Base-by-base conservation (phyloP, 2,888 invertebrate genomes). In the Lymantria dispar region DNA sequence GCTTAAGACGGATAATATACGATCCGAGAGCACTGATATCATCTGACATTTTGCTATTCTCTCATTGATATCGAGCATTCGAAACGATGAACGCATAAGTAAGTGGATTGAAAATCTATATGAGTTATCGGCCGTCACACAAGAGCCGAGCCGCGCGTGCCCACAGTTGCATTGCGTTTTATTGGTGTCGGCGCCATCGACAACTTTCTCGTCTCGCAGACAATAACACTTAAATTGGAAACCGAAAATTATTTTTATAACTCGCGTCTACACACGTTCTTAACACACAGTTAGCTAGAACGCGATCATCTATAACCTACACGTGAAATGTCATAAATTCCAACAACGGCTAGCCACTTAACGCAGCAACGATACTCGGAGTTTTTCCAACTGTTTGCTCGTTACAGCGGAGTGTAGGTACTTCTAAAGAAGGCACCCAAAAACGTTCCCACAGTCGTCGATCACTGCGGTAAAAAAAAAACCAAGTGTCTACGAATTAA, bases 381-480 rank as follows among this genome's bases (percentile, higher is more conserved):
- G 85, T 80, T 83, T 83, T 83, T 83, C 68, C 70, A 80, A 67
- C 74, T 90, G 87, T 91, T 91, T 91, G 86, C 89, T 88, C 81
- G 89, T 89, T 88, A 90, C 85, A 65, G 74, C 70, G 69, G 78
- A 70, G 78, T 87, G 83, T 83, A 84, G 80, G 85, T 84, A 84
- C 87, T 89, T 82, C 82, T 87, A 85, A 88, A 83, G 86, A 86
- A 89, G 82, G 85, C 88, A 86, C 82, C 87, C 78, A 79, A 85
- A 85, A 87, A 78, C 74, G 78, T 91, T 91, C 91, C 91, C 91
- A 91, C 91, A 90, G 89, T 88, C 89, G 84, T 87, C 90, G 85
- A 88, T 87, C 86, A 84, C 83, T 71, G 78, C 82, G 75, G 83
- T 87, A 85, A 89, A 14, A 38, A 38, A 89, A 58, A 89, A 86